Percentiles rank a stretch among this genome's conserved stretches.
These are phyloP conservation scores for Parascotia fuliginaria DNA, from an alignment of 2,888 invertebrate species.

Conservation along the genomic window DNA sequence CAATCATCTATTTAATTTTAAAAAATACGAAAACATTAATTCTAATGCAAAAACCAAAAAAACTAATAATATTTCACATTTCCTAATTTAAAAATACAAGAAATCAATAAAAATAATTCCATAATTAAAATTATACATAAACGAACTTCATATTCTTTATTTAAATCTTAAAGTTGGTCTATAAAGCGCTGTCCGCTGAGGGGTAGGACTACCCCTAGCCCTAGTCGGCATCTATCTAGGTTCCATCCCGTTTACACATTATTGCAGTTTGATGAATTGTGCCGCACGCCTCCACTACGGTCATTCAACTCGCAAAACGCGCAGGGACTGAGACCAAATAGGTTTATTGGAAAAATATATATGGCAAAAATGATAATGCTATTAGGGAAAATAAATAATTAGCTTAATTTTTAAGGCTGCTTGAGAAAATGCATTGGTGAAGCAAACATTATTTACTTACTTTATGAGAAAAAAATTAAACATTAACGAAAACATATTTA, in stretches of 20 bases:
- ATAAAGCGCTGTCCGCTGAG: constrained; percentile 63
- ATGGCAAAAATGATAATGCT: background rate
- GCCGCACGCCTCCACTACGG: constrained; percentile 58
- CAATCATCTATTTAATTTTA: too few species aligned
- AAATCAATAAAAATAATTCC: background rate
- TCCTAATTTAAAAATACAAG: background rate
- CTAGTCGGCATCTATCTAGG: constrained; percentile 68
- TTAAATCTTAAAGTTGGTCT: constrained; percentile 40
- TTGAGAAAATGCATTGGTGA: too few species aligned
- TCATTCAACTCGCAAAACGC: constrained; percentile 66
- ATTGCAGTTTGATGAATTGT: constrained; percentile 79
- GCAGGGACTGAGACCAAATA: constrained; percentile 15
- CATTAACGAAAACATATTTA: too few species aligned
- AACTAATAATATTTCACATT: too few species aligned
- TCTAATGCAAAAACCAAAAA: too few species aligned
- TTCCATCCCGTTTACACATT: constrained; percentile 74
- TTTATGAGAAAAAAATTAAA: too few species aligned
- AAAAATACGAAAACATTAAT: too few species aligned
- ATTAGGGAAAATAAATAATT: too few species aligned
- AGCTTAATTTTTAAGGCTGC: too few species aligned
- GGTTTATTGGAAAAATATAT: constrained; percentile 9
- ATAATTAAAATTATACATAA: background rate
- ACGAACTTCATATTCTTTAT: background rate
- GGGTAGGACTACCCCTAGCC: constrained; percentile 59
- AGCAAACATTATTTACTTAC: too few species aligned